These are phyloP conservation scores for Balaeniceps rex DNA, from an alignment of 2,113 vertebrate species.

Conservation along the genomic window DNA sequence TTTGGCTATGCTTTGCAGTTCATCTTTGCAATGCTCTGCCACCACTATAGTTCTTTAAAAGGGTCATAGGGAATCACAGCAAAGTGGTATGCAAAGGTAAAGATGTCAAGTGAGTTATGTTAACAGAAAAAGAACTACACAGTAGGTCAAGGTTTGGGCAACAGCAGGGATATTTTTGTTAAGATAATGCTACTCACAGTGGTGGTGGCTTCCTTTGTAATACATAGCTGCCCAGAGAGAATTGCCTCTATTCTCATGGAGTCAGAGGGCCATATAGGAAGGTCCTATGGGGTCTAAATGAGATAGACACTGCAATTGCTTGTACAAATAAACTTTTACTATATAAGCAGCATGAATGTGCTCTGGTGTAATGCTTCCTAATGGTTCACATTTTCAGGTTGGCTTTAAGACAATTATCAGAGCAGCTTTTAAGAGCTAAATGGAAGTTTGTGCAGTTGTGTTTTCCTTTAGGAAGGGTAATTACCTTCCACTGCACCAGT, in stretches of 20 bases:
- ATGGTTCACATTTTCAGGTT: background rate
- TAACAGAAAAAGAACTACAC: constrained; percentile 42
- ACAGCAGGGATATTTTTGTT: constrained; percentile 43
- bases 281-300: background rate
- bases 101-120: constrained; percentile 51
- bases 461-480: background rate
- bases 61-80: background rate
- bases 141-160: constrained; percentile 56
- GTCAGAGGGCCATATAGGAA: background rate
- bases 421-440: background rate
- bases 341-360: background rate
- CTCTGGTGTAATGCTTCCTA: background rate
- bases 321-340: constrained; percentile 21
- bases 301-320: background rate
- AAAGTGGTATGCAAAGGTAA: constrained; percentile 46
- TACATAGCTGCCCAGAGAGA: constrained; percentile 1
- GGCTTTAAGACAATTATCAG: constrained; percentile 22
- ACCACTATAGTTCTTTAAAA: background rate
- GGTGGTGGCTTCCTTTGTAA: constrained; percentile 35
- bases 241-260: constrained; percentile 29
- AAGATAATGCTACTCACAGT: constrained; percentile 7
- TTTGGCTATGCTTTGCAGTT: background rate
- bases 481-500: background rate
- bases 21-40: background rate
- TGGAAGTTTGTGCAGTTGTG: background rate